Conservation (phyloP, 2,797 vertebrate genomes). For the Parauchenoglanis punctatus region DNA sequence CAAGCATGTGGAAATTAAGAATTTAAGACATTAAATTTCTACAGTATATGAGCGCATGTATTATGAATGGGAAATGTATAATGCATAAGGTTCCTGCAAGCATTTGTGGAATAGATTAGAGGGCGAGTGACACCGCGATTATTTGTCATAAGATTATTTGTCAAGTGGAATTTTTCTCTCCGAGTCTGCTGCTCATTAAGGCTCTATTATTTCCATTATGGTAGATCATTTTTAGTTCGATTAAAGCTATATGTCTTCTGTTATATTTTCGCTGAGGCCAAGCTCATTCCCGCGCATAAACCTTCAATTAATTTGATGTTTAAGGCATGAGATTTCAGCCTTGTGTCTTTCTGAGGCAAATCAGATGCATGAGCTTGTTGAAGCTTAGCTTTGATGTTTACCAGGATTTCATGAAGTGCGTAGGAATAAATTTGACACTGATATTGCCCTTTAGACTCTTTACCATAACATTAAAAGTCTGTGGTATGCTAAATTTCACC, state of each 20-base stretch:
- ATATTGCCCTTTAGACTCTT: not conserved
- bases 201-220: constrained; percentile 42
- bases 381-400: not conserved
- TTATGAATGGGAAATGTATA: constrained; percentile 40
- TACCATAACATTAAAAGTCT: not conserved
- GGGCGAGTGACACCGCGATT: constrained; percentile 5
- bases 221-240: constrained; percentile 33
- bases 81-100: constrained; percentile 40
- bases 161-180: constrained; percentile 38
- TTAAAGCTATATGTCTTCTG: constrained; percentile 43
- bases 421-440: not conserved
- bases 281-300: no score
- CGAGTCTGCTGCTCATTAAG: constrained; percentile 39
- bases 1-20: not conserved
- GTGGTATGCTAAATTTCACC: not conserved
- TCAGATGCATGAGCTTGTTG: not conserved
- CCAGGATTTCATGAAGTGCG: not conserved
- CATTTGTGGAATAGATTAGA: constrained; percentile 18
- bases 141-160: constrained; percentile 43
- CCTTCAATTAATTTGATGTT: not conserved
- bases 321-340: not conserved
- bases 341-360: not conserved
- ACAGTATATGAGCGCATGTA: not conserved
- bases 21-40: not conserved
- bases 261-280: not conserved